These are phyloP conservation scores for Tetragonula carbonaria DNA, from an alignment of 2,888 invertebrate species.

Conservation along the genomic window DNA sequence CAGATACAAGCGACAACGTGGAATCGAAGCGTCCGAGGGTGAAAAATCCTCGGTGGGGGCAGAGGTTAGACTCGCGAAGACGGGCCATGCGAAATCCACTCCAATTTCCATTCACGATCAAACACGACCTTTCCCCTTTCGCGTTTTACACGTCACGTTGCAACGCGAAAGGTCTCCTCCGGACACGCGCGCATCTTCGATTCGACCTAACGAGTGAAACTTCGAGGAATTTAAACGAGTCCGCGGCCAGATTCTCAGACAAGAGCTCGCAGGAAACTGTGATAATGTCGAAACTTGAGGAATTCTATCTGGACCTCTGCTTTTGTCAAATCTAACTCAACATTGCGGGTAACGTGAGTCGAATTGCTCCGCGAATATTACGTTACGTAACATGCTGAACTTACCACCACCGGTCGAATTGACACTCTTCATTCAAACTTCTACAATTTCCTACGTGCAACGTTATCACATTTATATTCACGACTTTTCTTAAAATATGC, in stretches of 20 bases:
- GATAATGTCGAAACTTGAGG: not conserved
- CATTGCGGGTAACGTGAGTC: not conserved
- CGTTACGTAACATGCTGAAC: not conserved
- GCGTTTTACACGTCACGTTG: not conserved
- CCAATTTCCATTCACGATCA: conserved; percentile 36
- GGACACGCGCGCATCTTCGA: not conserved
- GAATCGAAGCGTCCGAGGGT: conserved; percentile 16
- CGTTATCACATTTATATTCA: too few relatives aligned
- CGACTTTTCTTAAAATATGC: too few relatives aligned
- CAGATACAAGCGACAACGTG: conserved; percentile 14
- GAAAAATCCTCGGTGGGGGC: not conserved
- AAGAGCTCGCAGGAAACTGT: conserved; percentile 17
- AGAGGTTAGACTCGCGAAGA: not conserved
- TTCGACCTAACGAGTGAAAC: conserved; percentile 12
- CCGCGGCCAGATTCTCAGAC: conserved; percentile 2
- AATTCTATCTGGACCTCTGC: not conserved
- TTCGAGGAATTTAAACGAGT: conserved; percentile 17
- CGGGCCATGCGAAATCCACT: not conserved
- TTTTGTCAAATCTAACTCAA: conserved; percentile 17
- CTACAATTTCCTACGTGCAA: too few relatives aligned
- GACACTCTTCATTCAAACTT: too few relatives aligned
- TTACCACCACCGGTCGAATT: too few relatives aligned
- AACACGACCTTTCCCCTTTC: not conserved
- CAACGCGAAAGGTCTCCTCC: conserved; percentile 4
- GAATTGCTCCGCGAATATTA: not conserved